phyloP scores from a whole-genome alignment of 2,797 vertebrate species.

The Hippoglossus hippoglossus region DNA sequence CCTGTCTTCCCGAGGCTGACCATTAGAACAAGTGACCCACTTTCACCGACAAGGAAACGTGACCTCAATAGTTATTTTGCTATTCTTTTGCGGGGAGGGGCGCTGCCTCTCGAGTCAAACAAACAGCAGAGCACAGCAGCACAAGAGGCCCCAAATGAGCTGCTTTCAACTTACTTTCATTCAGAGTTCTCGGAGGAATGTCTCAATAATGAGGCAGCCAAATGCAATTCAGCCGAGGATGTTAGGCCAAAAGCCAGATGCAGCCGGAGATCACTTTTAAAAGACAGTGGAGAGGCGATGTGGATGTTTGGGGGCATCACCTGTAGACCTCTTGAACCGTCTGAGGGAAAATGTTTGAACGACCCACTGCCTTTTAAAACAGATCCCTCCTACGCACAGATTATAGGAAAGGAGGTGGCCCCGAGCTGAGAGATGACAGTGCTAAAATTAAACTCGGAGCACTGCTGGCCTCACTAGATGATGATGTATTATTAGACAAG shows the following conservation, averaged over 20 bases:
- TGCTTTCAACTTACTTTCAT: constrained; percentile 19
- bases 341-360: constrained; percentile 22
- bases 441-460: constrained; percentile 78
- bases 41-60: constrained; percentile 72
- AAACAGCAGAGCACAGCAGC: constrained; percentile 39
- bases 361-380: constrained; percentile 57
- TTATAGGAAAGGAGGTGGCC: constrained; percentile 69
- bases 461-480: constrained; percentile 61
- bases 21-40: constrained; percentile 73
- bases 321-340: constrained; percentile 46
- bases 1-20: constrained; percentile 48
- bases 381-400: constrained; percentile 60
- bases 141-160: constrained; percentile 11
- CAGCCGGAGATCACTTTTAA: neutral
- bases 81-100: constrained; percentile 54
- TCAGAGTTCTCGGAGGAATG: constrained; percentile 16
- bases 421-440: constrained; percentile 72
- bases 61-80: constrained; percentile 76
- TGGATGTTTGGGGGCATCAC: constrained; percentile 42
- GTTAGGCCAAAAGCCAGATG: constrained; percentile 5
- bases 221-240: constrained; percentile 35
- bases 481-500: constrained; percentile 79
- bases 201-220: constrained; percentile 26
- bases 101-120: constrained; percentile 53
- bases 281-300: constrained; percentile 3